These are phyloP conservation scores for Orius insidiosus DNA, from an alignment of 1,140 invertebrate genomes.

Conservation along the genomic window DNA sequence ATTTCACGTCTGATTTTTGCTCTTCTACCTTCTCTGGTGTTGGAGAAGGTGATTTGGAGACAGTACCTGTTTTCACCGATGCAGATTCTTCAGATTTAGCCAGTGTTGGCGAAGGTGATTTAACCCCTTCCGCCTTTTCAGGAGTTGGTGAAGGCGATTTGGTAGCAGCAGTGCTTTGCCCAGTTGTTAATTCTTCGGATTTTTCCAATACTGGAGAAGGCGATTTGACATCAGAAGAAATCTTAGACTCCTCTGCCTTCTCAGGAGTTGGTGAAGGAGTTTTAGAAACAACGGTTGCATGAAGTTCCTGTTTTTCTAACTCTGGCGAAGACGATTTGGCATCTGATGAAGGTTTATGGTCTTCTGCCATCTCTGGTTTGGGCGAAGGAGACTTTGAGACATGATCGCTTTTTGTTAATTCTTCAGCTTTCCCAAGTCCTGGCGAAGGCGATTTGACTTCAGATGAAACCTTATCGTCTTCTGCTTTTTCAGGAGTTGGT, in stretches of 20 bases:
- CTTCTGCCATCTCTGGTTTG: neutral
- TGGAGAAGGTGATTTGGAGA: neutral
- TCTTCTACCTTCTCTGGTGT: neutral
- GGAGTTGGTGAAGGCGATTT: neutral
- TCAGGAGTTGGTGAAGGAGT: neutral
- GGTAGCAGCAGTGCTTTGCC: neutral
- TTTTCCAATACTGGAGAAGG: neutral
- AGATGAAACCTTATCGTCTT: neutral
- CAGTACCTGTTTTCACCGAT: neutral
- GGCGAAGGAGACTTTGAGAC: conserved; percentile 1
- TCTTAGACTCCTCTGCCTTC: neutral
- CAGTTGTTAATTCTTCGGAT: neutral
- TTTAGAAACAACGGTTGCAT: conserved; percentile 1
- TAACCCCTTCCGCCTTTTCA: neutral
- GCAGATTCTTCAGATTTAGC: conserved; percentile 1
- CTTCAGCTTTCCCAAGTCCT: conserved; percentile 11
- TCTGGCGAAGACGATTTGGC: neutral
- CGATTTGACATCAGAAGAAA: neutral
- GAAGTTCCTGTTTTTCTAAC: neutral
- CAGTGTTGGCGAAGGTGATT: neutral
- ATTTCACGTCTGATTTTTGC: neutral
- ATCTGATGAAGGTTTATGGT: neutral
- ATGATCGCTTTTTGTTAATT: too few species aligned
- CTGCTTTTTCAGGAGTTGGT: neutral
- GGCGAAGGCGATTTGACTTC: conserved; percentile 14